Base-by-base conservation (phyloP, 2,888 invertebrate species). In the Cyaniris semiargus region DNA sequence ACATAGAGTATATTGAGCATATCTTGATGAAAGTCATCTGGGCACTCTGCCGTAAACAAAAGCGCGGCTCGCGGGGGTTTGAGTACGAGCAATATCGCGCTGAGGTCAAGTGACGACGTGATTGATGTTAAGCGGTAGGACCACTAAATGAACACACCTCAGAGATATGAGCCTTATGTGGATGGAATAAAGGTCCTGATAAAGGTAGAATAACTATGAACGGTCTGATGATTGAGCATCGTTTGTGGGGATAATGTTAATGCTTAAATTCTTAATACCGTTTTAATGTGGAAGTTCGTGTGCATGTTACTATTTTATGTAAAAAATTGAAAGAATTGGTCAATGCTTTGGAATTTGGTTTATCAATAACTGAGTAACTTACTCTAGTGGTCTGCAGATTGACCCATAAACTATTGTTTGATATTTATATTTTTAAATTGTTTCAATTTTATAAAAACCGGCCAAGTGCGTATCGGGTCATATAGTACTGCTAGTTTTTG, bases 21-120 rank as follows among this genome's bases (percentile, higher is more conserved):
- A 66, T 66, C 27, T 66, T 66, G 66, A 66, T 66, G 66, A 66
- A 72, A 72, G 21, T 44, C 72, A 38, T 44, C 38, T 1, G 34
- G 13, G 70, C 70, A 76, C 53, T 70, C 70, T 53, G 53, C 71
- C 31, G 70, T 76, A 58, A 77, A 77, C 76, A 77, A 77, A 76
- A 58, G 76, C 70, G 71, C 34, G 56, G 31, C 53, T 76, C 71
- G 56, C 56, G 31, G 71, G 71, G 53, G 76, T 77, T 77, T 23
- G 76, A 58, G 76, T 48, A 72, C 72, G 72, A 44, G 48, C 34
- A 76, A 71, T 76, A 76, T 76, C 34, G 71, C 56, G 74, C 72
- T 71, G 72, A 76, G 76, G 76, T 76, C 76, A 76, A 76, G 76
- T 76, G 76, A 76, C 34, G 18, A 31, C 15, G 34, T 76, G 76